These are phyloP conservation scores for Acronicta alni DNA, from an alignment of 2,888 invertebrate genomes.

Conservation along the genomic window DNA sequence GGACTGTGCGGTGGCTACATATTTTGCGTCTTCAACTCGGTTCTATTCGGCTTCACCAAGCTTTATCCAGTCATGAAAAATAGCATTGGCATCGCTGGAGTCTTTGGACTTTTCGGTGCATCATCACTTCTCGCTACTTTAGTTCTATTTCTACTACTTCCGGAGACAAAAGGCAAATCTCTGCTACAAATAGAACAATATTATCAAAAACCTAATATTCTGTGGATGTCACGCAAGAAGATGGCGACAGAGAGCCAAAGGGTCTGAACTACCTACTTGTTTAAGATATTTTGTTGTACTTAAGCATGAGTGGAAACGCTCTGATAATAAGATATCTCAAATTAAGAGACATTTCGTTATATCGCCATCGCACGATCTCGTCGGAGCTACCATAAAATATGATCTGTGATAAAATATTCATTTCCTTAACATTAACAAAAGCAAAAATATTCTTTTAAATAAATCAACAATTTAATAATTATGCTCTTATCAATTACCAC, in stretches of 20 bases:
- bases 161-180: conserved; percentile 93
- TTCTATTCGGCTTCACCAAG: conserved; percentile 92
- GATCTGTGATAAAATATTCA: conserved; percentile 44
- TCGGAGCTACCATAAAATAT: conserved; percentile 11
- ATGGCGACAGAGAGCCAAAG: conserved; percentile 63
- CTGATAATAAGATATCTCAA: conserved; percentile 11
- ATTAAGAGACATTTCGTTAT: conserved; percentile 7
- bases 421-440: conserved; percentile 27
- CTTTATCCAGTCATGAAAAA: conserved; percentile 91
- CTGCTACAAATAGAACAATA: conserved; percentile 94
- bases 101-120: conserved; percentile 92
- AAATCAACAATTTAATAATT: too few species aligned
- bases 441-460: conserved; percentile 4
- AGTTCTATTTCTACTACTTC: conserved; percentile 91
- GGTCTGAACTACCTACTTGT: conserved; percentile 64
- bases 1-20: conserved; percentile 93
- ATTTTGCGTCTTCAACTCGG: conserved; percentile 92
- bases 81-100: conserved; percentile 90
- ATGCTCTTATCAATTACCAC: too few species aligned
- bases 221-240: conserved; percentile 89
- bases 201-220: conserved; percentile 91
- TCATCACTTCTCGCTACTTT: conserved; percentile 90
- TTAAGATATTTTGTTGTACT: conserved; percentile 47
- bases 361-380: conserved; percentile 9
- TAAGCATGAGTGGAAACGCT: conserved; percentile 35